Evolutionary conservation across 2,113 vertebrate species (phyloP).

Genomic region (Spea bombifrons): DNA sequence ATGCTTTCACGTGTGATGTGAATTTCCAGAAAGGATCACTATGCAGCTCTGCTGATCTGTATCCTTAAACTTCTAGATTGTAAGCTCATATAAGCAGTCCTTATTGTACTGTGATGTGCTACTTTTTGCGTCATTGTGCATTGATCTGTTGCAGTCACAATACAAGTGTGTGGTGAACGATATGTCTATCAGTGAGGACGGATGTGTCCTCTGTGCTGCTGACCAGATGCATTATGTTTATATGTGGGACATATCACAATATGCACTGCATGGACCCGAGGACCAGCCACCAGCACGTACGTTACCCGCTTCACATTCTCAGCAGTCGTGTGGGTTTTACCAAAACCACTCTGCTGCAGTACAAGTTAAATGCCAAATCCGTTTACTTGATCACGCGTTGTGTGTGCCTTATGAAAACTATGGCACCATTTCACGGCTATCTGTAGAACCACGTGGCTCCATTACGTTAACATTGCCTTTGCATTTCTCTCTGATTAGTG

Average conservation of each 20-base stretch:
- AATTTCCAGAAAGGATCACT: too few relatives aligned
- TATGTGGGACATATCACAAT: constrained; percentile 50
- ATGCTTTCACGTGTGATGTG: too few relatives aligned
- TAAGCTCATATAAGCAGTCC: too few relatives aligned
- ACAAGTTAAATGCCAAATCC: not conserved
- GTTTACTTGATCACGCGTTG: not conserved
- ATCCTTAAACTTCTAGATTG: too few relatives aligned
- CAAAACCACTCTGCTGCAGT: too few relatives aligned
- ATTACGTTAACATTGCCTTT: not conserved
- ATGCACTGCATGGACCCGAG: constrained; percentile 48
- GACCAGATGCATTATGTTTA: constrained; percentile 43
- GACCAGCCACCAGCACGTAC: constrained; percentile 44
- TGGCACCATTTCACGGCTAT: too few relatives aligned
- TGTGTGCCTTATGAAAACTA: not conserved
- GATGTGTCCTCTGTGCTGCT: constrained; percentile 44
- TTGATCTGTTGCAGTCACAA: constrained; percentile 36
- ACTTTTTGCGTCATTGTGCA: too few relatives aligned
- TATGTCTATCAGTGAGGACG: constrained; percentile 44
- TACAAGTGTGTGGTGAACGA: constrained; percentile 34
- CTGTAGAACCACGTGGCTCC: too few relatives aligned
- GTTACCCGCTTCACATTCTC: constrained; percentile 2
- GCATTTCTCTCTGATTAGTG: constrained; percentile 30
- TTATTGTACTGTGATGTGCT: too few relatives aligned
- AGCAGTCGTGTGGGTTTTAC: too few relatives aligned
- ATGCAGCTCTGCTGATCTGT: too few relatives aligned